A percentile compares a stretch with the other conserved stretches of the same genome.
phyloP scores from a whole-genome alignment of 2,113 vertebrate genomes.

The Petroica traversi region DNA sequence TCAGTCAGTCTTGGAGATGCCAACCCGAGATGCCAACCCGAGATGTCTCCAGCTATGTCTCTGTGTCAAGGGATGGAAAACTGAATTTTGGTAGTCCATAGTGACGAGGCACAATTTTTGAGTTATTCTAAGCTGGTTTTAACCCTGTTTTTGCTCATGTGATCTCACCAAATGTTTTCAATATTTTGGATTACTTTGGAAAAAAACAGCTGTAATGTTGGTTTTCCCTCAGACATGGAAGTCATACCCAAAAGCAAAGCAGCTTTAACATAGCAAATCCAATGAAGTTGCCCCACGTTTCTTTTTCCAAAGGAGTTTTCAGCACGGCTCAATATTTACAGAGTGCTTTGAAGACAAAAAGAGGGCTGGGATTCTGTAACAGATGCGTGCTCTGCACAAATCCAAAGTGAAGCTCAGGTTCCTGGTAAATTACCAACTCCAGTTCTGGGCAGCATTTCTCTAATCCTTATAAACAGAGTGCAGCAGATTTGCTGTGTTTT shows the following conservation, averaged over 20 bases:
- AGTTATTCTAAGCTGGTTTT: background rate
- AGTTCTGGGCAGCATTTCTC: background rate
- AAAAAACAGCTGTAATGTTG: background rate
- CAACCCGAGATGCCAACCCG: rapidly evolving
- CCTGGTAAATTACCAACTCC: slow-evolving; percentile 12
- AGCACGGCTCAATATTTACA: background rate
- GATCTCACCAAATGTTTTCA: background rate
- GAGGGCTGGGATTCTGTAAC: background rate
- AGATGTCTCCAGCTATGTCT: background rate
- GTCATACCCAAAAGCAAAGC: background rate
- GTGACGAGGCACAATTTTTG: rapidly evolving
- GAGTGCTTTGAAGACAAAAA: background rate
- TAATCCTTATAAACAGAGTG: background rate
- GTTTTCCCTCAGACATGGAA: background rate
- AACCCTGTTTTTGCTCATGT: background rate
- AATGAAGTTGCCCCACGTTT: background rate
- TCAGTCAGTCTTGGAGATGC: background rate
- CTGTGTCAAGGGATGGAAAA: background rate
- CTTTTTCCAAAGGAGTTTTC: background rate
- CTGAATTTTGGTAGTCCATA: background rate
- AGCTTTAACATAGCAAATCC: background rate
- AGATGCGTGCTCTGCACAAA: background rate
- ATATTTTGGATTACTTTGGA: background rate
- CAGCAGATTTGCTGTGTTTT: slow-evolving; percentile 17
- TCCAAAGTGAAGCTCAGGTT: background rate